Evolutionary conservation across 2,113 vertebrate species (phyloP).

Genomic region (Stomatorhinus ivindoensis): DNA sequence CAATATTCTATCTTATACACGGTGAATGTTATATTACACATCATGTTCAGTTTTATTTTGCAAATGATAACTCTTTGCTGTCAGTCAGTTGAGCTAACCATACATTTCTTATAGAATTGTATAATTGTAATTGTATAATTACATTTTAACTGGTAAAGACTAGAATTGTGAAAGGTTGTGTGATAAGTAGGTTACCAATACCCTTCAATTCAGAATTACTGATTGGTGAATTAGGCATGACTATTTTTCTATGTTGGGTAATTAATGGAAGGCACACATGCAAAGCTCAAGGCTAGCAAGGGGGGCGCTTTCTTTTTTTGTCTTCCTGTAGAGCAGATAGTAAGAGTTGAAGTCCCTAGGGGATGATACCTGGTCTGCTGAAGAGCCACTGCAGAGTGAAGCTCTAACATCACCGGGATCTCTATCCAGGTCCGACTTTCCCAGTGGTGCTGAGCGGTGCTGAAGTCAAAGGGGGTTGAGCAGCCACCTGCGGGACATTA

Average conservation of each 20-base stretch:
- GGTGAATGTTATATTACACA: neutral
- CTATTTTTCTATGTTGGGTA: neutral
- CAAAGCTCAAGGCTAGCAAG: neutral
- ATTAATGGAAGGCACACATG: neutral
- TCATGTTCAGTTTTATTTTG: neutral
- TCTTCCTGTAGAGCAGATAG: neutral
- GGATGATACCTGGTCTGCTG: neutral
- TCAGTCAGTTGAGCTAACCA: neutral
- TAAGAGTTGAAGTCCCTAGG: neutral
- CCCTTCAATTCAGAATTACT: neutral
- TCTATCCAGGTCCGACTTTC: neutral
- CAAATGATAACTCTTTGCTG: neutral
- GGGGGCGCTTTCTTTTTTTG: neutral
- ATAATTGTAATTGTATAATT: no score
- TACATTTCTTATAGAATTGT: neutral
- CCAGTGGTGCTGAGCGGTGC: neutral
- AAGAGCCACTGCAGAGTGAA: neutral
- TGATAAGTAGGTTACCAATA: neutral
- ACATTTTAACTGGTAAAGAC: neutral
- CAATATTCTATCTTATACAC: neutral
- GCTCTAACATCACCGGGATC: neutral
- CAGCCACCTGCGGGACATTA: constrained; percentile 4
- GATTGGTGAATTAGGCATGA: neutral
- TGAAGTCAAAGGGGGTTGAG: neutral
- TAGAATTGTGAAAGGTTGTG: neutral